Percentiles rank a stretch among this genome's conserved stretches.
phyloP scores from a whole-genome alignment of 2,113 vertebrate species.

The Mirza zaza region DNA sequence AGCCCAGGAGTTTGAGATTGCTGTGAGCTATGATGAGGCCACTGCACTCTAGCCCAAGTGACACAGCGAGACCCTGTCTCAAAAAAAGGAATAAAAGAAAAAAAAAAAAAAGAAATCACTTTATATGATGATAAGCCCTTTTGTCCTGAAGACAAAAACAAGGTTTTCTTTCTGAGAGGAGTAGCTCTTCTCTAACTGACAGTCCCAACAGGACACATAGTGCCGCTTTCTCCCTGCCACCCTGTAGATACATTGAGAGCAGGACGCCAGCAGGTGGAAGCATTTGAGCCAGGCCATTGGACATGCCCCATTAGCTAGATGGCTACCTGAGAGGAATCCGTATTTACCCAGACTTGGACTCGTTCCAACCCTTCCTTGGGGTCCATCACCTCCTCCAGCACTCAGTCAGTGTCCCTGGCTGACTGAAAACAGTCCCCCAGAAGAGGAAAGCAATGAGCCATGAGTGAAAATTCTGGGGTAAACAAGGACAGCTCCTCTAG shows the following conservation, averaged over 20 bases:
- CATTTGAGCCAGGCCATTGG: not conserved
- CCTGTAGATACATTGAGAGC: not conserved
- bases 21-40: too few relatives aligned
- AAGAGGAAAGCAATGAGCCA: conserved; percentile 50
- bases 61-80: too few relatives aligned
- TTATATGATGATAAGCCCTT: not conserved
- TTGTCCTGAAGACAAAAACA: not conserved
- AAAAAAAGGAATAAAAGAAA: too few relatives aligned
- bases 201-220: not conserved
- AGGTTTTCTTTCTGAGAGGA: not conserved
- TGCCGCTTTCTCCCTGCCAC: not conserved
- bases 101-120: not conserved
- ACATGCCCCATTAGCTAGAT: not conserved
- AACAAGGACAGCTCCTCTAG: conserved; percentile 9
- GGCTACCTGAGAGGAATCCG: not conserved
- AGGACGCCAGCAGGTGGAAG: not conserved
- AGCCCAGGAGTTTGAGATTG: too few relatives aligned
- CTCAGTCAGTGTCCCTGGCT: not conserved
- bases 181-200: not conserved
- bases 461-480: conserved; percentile 38
- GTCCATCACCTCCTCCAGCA: not conserved
- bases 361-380: not conserved
- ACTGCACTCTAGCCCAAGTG: too few relatives aligned
- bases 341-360: not conserved
- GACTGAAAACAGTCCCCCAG: not conserved